Evolutionary conservation across 2,888 invertebrate genomes (phyloP).

Genomic region (Nipponacmea schrenckii): DNA sequence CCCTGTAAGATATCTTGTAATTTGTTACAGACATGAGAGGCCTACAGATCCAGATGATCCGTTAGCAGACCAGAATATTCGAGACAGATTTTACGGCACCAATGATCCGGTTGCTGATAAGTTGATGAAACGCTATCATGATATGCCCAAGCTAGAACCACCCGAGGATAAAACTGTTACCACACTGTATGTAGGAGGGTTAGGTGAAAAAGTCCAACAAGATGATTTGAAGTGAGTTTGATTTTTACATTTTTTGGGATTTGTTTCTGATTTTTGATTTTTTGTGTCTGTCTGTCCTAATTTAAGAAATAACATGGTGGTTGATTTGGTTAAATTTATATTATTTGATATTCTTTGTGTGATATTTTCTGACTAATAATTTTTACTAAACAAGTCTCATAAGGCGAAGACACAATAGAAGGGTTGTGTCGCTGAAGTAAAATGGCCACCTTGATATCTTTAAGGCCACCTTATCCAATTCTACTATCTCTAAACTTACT

Average conservation of each 20-base stretch:
- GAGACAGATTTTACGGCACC: constrained; percentile 84
- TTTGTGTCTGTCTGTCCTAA: neutral
- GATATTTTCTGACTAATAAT: too few relatives aligned
- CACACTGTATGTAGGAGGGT: constrained; percentile 95
- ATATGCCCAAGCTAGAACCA: constrained; percentile 92
- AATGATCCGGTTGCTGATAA: constrained; percentile 98
- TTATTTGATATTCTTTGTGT: too few relatives aligned
- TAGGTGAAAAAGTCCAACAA: constrained; percentile 86
- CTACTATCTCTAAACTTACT: too few relatives aligned
- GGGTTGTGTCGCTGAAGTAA: too few relatives aligned
- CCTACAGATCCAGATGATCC: constrained; percentile 98
- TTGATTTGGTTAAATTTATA: too few relatives aligned
- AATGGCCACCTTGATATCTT: too few relatives aligned
- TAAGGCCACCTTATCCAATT: too few relatives aligned
- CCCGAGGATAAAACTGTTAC: constrained; percentile 97
- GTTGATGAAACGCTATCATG: constrained; percentile 86
- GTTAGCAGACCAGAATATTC: constrained; percentile 93
- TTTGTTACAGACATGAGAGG: constrained; percentile 81
- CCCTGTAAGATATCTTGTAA: too few relatives aligned
- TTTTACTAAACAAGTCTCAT: too few relatives aligned
- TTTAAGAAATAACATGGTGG: too few relatives aligned
- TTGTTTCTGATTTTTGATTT: neutral
- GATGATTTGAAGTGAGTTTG: constrained; percentile 78
- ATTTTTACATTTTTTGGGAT: neutral
- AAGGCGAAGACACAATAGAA: too few relatives aligned